Percentiles rank a stretch among this genome's conserved stretches.
Conservation (phyloP, 2,888 invertebrate species). For the Venustoraphidia nigricollis region DNA sequence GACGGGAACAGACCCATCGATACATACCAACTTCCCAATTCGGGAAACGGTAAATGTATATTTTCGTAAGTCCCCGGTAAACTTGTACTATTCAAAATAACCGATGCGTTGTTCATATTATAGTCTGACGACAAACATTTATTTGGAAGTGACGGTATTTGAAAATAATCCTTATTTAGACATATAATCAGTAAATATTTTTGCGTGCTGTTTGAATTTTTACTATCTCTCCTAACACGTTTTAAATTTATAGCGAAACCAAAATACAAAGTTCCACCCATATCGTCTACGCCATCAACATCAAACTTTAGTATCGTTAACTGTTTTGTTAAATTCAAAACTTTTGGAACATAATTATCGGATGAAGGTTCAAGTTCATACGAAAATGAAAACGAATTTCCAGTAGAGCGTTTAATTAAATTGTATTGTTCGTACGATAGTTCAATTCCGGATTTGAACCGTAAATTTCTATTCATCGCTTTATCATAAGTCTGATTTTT, state of each 20-base stretch:
- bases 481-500: not conserved
- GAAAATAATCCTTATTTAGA: slow-evolving; percentile 38
- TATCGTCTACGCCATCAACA: slow-evolving; percentile 53
- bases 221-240: slow-evolving; percentile 13
- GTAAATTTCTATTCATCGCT: not conserved
- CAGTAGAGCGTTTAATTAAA: slow-evolving; percentile 13
- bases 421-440: slow-evolving; percentile 21
- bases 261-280: slow-evolving; percentile 64
- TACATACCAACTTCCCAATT: slow-evolving; percentile 69
- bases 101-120: slow-evolving; percentile 35
- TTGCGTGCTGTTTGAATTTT: slow-evolving; percentile 15
- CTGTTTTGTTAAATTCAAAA: slow-evolving; percentile 48
- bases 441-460: not conserved
- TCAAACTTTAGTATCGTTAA: slow-evolving; percentile 52
- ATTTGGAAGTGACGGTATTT: slow-evolving; percentile 44
- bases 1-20: slow-evolving; percentile 45
- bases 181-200: slow-evolving; percentile 42
- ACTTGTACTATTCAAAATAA: slow-evolving; percentile 47
- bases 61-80: slow-evolving; percentile 43
- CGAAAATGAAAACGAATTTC: slow-evolving; percentile 1
- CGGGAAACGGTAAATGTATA: slow-evolving; percentile 64
- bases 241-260: slow-evolving; percentile 52
- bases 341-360: slow-evolving; percentile 55
- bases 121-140: slow-evolving; percentile 38
- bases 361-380: slow-evolving; percentile 13